These are phyloP conservation scores for Araneus ventricosus DNA, from an alignment of 1,140 invertebrate species.

Conservation along the genomic window DNA sequence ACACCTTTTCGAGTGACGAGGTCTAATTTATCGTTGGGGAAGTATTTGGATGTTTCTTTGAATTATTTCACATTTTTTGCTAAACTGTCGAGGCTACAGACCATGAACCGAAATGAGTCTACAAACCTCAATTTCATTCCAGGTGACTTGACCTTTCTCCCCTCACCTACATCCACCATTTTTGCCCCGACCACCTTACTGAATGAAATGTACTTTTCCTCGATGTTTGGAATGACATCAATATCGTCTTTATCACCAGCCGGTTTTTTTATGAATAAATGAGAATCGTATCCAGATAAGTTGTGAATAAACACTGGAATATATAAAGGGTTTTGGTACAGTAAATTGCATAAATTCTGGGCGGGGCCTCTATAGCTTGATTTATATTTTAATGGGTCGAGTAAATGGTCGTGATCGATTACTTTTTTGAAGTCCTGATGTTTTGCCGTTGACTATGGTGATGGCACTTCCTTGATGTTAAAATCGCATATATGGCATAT, in stretches of 20 bases:
- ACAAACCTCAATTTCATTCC: background rate
- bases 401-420: background rate
- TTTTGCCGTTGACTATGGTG: background rate
- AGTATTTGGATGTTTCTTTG: background rate
- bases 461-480: background rate
- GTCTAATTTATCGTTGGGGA: background rate
- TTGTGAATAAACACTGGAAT: background rate
- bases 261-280: slow-evolving; percentile 77
- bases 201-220: slow-evolving; percentile 78
- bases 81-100: too few relatives aligned
- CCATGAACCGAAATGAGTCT: too few relatives aligned
- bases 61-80: too few relatives aligned
- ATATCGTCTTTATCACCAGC: slow-evolving; percentile 77
- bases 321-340: background rate
- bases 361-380: background rate
- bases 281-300: background rate
- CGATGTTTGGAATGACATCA: slow-evolving; percentile 79
- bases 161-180: too few relatives aligned
- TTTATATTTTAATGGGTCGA: background rate
- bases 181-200: background rate
- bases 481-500: background rate
- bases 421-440: background rate
- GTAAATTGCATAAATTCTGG: background rate
- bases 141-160: too few relatives aligned
- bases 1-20: slow-evolving; percentile 57